Base-by-base conservation (phyloP, 2,113 vertebrate genomes). In the Megalops atlanticus region DNA sequence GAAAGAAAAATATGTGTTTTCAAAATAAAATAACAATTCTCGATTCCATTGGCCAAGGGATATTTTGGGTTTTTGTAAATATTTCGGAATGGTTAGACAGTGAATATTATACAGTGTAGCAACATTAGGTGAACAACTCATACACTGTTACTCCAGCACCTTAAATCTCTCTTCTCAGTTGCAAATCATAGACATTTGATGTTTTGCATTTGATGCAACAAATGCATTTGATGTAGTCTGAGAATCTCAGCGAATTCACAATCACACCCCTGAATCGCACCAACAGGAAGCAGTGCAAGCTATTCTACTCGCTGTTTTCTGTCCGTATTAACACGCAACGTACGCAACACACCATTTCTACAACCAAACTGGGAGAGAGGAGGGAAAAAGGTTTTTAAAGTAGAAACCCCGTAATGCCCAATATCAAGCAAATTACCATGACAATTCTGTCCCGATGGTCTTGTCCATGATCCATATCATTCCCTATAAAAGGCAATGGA, bases 401-500 rank as follows among this genome's bases (percentile, higher is more conserved):
- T 12, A 80, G 84, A 85, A 76, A 79, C 77, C n/a, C 78, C 83
- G 89, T 73, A 73, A 54, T 54, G 79, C 70, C 45, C 79, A 87
- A 79, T 81, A 77, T 75, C 81, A 78, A 75, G 74, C 77, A 83
- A 87, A 89, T 88, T 82, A 85, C 82, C 73, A 43, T 85, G 85
- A 86, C 88, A 90, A 86, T 85, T 84, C 27, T 80, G 80, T 68
- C 77, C 77, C 49, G 73, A 87, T 78, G 45, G 78, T 82, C 81
- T 64, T 78, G 78, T 82, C 79, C 33, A 75, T 84, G 85, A 91
- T 90, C 88, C 86, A 85, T 82, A 84, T 80, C 85, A 82, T 79
- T 74, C 24, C 76, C 81, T 71, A 81, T 84, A 83, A 89, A 86
- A 86, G 83, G 83, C 84, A 90, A 89, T 88, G 87, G 88, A 91